Percentiles rank a stretch among this genome's conserved stretches.
Conservation (phyloP, 2,888 invertebrate genomes). For the Ecdyonurus torrentis region DNA sequence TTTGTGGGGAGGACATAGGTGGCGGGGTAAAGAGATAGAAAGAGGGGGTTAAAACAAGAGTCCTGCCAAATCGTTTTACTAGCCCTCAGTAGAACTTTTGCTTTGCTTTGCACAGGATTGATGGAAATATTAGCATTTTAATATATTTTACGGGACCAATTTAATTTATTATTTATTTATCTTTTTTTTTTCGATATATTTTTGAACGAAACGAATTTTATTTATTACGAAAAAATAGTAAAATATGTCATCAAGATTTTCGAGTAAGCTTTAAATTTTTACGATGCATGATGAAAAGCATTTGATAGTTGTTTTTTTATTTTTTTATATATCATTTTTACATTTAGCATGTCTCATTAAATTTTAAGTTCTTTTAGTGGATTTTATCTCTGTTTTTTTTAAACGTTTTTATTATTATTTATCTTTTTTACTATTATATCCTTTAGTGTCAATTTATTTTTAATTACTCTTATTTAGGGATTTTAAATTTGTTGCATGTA, state of each 20-base stretch:
- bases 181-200: background rate
- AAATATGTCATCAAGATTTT: background rate
- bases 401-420: too few relatives aligned
- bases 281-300: too few relatives aligned
- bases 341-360: too few relatives aligned
- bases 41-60: background rate
- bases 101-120: constrained; percentile 15
- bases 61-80: background rate
- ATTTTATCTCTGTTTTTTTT: too few relatives aligned
- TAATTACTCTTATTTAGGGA: too few relatives aligned
- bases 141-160: constrained; percentile 1
- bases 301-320: too few relatives aligned
- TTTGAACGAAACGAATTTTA: background rate
- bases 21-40: background rate
- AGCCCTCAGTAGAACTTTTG: constrained; percentile 12
- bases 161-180: background rate
- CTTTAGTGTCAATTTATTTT: too few relatives aligned
- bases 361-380: too few relatives aligned
- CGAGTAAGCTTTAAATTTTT: background rate
- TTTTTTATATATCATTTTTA: too few relatives aligned
- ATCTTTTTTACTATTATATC: too few relatives aligned
- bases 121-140: background rate
- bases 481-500: too few relatives aligned
- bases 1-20: background rate
- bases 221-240: background rate